These are phyloP conservation scores for Propithecus perrieri DNA, from an alignment of 2,797 vertebrate genomes.

Conservation along the genomic window DNA sequence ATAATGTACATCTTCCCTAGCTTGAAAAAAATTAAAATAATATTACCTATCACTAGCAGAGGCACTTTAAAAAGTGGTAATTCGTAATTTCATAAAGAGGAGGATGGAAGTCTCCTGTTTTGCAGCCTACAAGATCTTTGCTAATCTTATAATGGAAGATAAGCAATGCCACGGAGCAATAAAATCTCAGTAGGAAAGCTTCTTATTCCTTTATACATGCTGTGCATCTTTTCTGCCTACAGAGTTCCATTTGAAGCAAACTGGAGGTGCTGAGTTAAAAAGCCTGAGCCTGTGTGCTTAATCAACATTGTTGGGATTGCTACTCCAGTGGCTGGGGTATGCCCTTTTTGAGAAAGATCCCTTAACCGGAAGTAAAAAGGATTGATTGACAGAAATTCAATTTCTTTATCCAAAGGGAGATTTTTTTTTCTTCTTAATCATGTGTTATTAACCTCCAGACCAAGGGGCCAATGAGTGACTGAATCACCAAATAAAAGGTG, in stretches of 20 bases:
- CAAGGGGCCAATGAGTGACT: neutral
- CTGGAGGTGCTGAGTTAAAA: constrained; percentile 9
- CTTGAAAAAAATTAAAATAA: neutral
- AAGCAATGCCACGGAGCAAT: neutral
- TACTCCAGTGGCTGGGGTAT: neutral
- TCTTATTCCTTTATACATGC: neutral
- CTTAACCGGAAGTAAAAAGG: constrained; percentile 53
- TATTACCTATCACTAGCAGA: neutral
- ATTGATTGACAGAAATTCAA: constrained; percentile 49
- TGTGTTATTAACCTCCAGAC: neutral
- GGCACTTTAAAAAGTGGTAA: neutral
- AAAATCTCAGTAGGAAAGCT: constrained; percentile 29
- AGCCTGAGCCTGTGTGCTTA: neutral
- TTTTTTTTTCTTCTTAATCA: constrained; percentile 47
- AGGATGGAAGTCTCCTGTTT: neutral
- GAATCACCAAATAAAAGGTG: constrained; percentile 27
- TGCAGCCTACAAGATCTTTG: constrained; percentile 22
- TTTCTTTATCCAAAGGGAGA: constrained; percentile 14
- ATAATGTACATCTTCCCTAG: neutral
- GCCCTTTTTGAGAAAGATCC: neutral
- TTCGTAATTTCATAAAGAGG: constrained; percentile 26
- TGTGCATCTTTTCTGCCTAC: constrained; percentile 39
- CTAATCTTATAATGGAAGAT: constrained; percentile 34
- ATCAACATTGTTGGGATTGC: neutral
- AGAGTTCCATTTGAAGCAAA: constrained; percentile 47